Percentiles rank a stretch among this genome's conserved stretches.
Conservation (phyloP, 2,888 invertebrate genomes). For the Spodoptera exigua region DNA sequence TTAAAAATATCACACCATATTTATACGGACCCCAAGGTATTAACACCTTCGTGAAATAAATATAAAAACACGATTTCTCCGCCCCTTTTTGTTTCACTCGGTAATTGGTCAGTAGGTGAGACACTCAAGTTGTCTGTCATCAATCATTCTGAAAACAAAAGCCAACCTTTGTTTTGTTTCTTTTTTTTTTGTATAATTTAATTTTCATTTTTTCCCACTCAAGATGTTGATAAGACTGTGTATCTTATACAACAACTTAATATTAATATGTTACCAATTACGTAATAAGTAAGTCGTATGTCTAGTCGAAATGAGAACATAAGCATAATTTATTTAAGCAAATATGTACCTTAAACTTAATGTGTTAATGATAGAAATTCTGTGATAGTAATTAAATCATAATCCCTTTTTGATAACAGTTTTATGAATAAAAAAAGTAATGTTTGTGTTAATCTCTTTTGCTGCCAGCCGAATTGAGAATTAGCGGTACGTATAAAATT, state of each 20-base stretch:
- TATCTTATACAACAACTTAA: slow-evolving; percentile 19
- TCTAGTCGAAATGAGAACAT: no score
- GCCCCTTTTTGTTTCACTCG: slow-evolving; percentile 57
- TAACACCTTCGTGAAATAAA: slow-evolving; percentile 47
- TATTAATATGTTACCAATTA: slow-evolving; percentile 48
- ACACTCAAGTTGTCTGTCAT: slow-evolving; percentile 54
- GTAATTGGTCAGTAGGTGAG: slow-evolving; percentile 65
- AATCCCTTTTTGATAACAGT: slow-evolving; percentile 14
- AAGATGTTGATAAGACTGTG: slow-evolving; percentile 34
- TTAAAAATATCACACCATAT: slow-evolving; percentile 53
- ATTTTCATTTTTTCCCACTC: slow-evolving; percentile 27
- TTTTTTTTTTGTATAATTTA: no score
- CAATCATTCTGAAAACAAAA: slow-evolving; percentile 62
- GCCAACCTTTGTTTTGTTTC: slow-evolving; percentile 56
- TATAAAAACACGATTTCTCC: slow-evolving; percentile 41
- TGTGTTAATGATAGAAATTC: neutral
- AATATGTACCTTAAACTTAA: neutral
- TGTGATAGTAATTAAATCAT: slow-evolving; percentile 10
- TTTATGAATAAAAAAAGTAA: slow-evolving; percentile 44
- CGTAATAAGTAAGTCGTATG: slow-evolving; percentile 10
- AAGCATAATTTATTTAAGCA: slow-evolving; percentile 3
- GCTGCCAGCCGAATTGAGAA: slow-evolving; percentile 54
- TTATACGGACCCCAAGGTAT: slow-evolving; percentile 50
- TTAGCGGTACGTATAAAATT: slow-evolving; percentile 49
- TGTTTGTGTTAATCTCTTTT: slow-evolving; percentile 51